Evolutionary conservation across 2,113 vertebrate genomes (phyloP), one percentile per base, ranked within the genome.

Genomic region (Trematocara macrostoma): DNA sequence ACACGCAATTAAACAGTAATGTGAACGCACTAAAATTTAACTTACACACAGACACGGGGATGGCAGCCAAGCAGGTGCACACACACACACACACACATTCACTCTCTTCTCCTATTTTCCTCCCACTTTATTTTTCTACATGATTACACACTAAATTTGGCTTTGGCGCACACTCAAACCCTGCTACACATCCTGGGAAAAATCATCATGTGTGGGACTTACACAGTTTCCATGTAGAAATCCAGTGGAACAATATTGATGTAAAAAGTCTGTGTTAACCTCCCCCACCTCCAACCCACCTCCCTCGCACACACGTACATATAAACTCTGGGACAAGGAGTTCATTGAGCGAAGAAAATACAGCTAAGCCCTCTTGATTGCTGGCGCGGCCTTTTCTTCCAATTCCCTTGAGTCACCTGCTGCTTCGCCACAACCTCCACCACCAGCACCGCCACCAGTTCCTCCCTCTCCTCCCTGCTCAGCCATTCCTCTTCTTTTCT

Each of bases 281-380:
- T 8, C 64, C 53, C 57, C 78, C 55, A 57, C 78, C 38, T 16
- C 12, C 35, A 23, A 26, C 67, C 20, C 67, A 47, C 67, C 42
- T 74, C 61, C 35, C 69, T 7, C 4, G 11, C 8, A 53, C 80
- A 38, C 7, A 55, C 35, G 18, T 40, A 20, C 49, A 9, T 67
- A 14, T 49, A 49, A 26, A 45, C 84, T 61, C 9, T 2, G 31
- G 82, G 78, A 94, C 91, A 94, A 93, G 87, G 87, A 87, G 86
- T 82, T 92, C 88, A 93, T 94, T 93, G 85, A 92, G 42, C 56
- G 86, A 87, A 82, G 40, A 89, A 89, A 93, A 91, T 78, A 42
- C 67, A 6, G 59, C 89, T 88, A 91, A 91, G 88, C 85, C 86
- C 67, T 82, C 83, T 64, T 90, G 89, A 93, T 90, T 89, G 86